phyloP scores from a whole-genome alignment of 2,797 vertebrate species.

The Bradypodion ventrale region DNA sequence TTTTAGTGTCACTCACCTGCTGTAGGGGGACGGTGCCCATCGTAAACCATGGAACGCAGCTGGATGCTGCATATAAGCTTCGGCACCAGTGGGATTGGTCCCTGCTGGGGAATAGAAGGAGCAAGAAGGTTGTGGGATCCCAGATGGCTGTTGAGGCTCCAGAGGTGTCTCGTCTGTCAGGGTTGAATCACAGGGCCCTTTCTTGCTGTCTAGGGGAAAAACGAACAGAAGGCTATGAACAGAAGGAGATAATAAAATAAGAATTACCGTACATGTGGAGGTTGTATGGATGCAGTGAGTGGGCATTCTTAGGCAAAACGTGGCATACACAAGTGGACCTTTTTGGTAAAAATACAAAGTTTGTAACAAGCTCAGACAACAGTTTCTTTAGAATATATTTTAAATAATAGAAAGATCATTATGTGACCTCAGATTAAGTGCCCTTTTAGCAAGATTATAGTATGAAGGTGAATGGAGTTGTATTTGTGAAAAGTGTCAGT shows the following conservation, averaged over 20 bases:
- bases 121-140: conserved; percentile 32
- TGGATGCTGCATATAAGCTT: conserved; percentile 66
- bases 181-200: conserved; percentile 74
- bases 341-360: not conserved
- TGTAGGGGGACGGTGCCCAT: conserved; percentile 41
- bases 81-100: conserved; percentile 52
- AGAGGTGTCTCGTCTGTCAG: conserved; percentile 61
- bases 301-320: not conserved
- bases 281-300: not conserved
- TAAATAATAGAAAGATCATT: not conserved
- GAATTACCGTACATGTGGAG: not conserved
- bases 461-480: not conserved
- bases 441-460: not conserved
- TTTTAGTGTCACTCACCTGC: conserved; percentile 50
- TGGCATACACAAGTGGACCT: not conserved
- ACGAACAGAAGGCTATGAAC: not conserved
- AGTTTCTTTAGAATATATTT: not conserved
- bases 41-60: conserved; percentile 63
- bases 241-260: not conserved
- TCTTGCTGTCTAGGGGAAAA: conserved; percentile 54
- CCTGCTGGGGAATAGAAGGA: conserved; percentile 33
- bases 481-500: not conserved
- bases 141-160: conserved; percentile 38
- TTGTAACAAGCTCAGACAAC: not conserved
- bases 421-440: not conserved